These are phyloP conservation scores for Mus pahari DNA, from an alignment of 2,113 vertebrate genomes.

Conservation along the genomic window DNA sequence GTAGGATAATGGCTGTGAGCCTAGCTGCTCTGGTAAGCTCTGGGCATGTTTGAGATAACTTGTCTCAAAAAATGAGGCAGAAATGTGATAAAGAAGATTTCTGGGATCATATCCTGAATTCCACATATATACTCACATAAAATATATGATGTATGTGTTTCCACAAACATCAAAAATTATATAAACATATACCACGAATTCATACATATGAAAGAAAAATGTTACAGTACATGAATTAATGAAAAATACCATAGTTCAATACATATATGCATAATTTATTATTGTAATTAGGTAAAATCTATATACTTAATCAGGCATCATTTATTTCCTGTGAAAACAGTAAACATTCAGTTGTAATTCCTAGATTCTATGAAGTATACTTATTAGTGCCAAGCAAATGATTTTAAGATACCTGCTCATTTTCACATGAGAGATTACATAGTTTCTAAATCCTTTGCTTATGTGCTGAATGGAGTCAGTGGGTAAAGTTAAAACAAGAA, in stretches of 20 bases:
- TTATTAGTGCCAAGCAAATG: not conserved
- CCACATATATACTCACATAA: not conserved
- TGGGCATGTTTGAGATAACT: too few relatives aligned
- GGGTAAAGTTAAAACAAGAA: not conserved
- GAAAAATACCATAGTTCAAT: not conserved
- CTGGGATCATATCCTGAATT: not conserved
- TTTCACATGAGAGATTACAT: not conserved
- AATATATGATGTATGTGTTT: not conserved
- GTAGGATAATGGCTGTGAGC: not conserved
- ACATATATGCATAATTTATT: not conserved
- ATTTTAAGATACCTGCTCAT: not conserved
- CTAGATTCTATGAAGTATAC: not conserved
- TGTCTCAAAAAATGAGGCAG: not conserved
- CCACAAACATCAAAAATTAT: not conserved
- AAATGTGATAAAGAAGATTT: not conserved
- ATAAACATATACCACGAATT: not conserved
- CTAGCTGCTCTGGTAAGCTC: too few relatives aligned
- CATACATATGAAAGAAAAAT: not conserved
- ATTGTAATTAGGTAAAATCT: not conserved
- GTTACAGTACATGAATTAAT: not conserved
- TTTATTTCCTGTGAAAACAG: not conserved
- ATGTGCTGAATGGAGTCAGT: fast-evolving
- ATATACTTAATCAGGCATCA: not conserved
- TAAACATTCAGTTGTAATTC: not conserved
- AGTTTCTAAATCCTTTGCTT: not conserved